Evolutionary conservation across 2,888 invertebrate species (phyloP).

Genomic region (Tipula unca): DNA sequence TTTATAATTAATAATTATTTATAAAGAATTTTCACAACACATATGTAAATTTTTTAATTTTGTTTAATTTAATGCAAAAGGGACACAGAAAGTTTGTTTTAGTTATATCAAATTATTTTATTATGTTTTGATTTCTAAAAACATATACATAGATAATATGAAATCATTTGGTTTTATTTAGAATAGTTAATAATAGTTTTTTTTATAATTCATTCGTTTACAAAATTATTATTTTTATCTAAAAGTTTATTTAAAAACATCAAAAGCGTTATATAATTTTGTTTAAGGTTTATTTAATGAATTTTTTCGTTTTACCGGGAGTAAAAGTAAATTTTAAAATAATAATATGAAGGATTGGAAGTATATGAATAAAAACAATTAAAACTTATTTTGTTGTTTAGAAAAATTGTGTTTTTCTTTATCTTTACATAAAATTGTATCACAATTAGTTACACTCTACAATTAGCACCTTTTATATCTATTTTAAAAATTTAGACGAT

Average conservation of each 20-base stretch:
- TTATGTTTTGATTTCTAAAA: neutral
- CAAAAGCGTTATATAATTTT: slow-evolving; percentile 15
- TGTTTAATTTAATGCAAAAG: neutral
- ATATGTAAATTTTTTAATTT: neutral
- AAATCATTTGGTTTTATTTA: neutral
- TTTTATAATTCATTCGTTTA: neutral
- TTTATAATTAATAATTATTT: slow-evolving; percentile 15
- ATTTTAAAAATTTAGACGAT: slow-evolving; percentile 14
- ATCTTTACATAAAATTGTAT: slow-evolving; percentile 14
- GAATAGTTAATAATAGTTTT: neutral
- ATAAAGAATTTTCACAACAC: neutral
- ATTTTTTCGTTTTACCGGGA: neutral
- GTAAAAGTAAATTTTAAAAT: neutral
- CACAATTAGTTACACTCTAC: slow-evolving; percentile 17
- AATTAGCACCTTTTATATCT: slow-evolving; percentile 9
- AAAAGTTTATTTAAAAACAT: slow-evolving; percentile 10
- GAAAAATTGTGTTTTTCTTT: neutral
- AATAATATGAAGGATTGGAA: neutral
- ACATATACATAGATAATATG: neutral
- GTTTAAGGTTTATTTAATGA: neutral
- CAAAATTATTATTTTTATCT: slow-evolving; percentile 9
- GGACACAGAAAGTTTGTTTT: neutral
- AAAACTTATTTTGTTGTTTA: neutral
- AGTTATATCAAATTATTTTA: neutral
- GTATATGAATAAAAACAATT: neutral